Base-by-base conservation (phyloP, 2,888 invertebrate genomes). In the Tachystola acroxantha region DNA sequence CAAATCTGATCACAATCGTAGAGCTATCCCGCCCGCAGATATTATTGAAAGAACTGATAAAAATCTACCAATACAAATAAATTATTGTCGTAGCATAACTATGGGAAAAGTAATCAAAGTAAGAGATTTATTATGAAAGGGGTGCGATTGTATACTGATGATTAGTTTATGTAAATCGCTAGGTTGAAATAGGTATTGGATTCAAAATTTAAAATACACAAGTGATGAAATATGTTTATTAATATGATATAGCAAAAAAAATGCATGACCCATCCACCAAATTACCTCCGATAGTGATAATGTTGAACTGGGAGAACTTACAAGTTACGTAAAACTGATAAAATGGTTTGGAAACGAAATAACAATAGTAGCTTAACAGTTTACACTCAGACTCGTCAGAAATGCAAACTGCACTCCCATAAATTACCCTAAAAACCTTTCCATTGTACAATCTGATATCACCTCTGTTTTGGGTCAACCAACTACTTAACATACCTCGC, bases 51-150 rank as follows among this genome's bases (percentile, higher is more conserved):
- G 52, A 47, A 51, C 43, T 54, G 75, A 72, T 75, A 71, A 70
- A 58, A 66, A 67, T 77, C 76, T 66, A 56, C 60, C 62, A 65
- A 64, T 65, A 66, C 56, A 65, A 58, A 68, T 59, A 58, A 59
- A 54, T 67, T 63, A 63, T 56, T 52, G 42, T 47, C 40, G 22
- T 19, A 31, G 30, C 33, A 28, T 33, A 32, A 37, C 38, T 34
- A 40, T 50, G 57, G 60, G 57, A 60, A 56, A 59, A 64, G 47
- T 58, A 61, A 64, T 67, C 55, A 48, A 49, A 53, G 31, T 16
- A 36, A 37, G 40, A 53, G 47, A 67, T 61, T 57, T 64, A 58
- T 53, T 38, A 19, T 9, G 26, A 61, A 59, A 38, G 42, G 48
- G 57, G 57, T 53, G 61, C 46, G 42, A 26, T 31, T 42, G 25